These are phyloP conservation scores for Sinentomon sp. DNA, from an alignment of 2,888 invertebrate genomes.

Conservation along the genomic window DNA sequence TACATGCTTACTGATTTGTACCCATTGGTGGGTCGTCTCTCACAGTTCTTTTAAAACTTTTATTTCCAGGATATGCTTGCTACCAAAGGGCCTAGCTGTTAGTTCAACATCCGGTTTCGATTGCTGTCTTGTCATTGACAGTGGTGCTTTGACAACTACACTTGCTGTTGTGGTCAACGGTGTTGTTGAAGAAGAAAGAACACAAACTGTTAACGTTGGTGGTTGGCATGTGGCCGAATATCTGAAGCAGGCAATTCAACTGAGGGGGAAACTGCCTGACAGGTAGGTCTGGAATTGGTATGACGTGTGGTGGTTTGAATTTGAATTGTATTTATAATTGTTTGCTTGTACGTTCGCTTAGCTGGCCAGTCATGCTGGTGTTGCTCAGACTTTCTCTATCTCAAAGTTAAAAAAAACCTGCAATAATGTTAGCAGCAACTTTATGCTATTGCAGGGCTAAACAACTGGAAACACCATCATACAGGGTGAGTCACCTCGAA, in stretches of 20 bases:
- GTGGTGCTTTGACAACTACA: conserved; percentile 23
- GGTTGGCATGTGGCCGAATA: conserved; percentile 23
- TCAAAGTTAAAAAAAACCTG: no score
- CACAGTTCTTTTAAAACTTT: conserved; percentile 1
- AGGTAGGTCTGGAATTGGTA: background rate
- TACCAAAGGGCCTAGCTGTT: conserved; percentile 22
- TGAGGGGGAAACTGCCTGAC: background rate
- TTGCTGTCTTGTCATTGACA: conserved; percentile 23
- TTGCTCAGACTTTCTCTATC: no score
- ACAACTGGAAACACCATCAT: no score
- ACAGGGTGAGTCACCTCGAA: no score
- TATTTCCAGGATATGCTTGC: conserved; percentile 20
- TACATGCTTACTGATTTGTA: no score
- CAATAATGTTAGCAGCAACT: no score
- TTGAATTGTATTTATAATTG: no score
- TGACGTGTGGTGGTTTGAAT: no score
- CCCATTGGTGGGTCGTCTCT: no score
- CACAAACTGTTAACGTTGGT: conserved; percentile 21
- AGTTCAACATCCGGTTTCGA: conserved; percentile 22
- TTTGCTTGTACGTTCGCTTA: no score
- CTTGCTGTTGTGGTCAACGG: conserved; percentile 23
- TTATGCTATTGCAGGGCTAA: no score
- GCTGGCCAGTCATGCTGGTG: no score
- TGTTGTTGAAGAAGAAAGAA: conserved; percentile 20
- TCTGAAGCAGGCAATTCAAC: conserved; percentile 22